Conservation (phyloP, 2,113 vertebrate genomes). For the Platichthys flesus region DNA sequence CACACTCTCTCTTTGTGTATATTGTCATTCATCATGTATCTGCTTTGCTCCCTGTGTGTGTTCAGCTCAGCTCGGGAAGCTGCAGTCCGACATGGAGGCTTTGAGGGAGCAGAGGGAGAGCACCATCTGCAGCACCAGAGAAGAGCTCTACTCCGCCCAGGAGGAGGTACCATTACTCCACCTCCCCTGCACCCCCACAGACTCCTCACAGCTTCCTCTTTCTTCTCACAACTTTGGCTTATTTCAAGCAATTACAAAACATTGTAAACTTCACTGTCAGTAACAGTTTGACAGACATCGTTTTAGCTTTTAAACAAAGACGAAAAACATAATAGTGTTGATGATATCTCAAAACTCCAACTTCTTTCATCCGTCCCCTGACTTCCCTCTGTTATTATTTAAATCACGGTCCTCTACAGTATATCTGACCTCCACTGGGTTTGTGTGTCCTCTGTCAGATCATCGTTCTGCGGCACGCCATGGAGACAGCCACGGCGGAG, state of each 20-base stretch:
- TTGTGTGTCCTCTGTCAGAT: conserved; percentile 70
- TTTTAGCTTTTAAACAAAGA: no score
- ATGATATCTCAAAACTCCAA: no score
- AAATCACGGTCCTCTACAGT: neutral
- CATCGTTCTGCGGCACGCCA: conserved; percentile 88
- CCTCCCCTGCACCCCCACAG: neutral
- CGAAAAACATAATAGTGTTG: no score
- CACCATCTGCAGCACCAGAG: conserved; percentile 88
- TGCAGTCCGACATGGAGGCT: conserved; percentile 92
- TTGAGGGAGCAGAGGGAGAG: conserved; percentile 92
- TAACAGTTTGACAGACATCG: no score
- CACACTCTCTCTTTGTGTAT: neutral
- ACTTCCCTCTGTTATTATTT: neutral
- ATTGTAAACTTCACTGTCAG: no score
- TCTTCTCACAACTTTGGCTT: no score
- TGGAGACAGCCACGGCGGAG: conserved; percentile 87
- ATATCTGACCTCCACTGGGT: neutral
- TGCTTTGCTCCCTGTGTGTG: neutral
- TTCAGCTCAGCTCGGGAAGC: conserved; percentile 83
- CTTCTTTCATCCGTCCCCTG: neutral
- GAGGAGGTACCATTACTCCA: conserved; percentile 80
- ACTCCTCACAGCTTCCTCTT: neutral
- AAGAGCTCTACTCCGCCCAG: conserved; percentile 90
- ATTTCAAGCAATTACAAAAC: no score
- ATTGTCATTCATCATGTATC: neutral